Evolutionary conservation across 2,113 vertebrate genomes (phyloP).

Genomic region (Taxidea taxus): DNA sequence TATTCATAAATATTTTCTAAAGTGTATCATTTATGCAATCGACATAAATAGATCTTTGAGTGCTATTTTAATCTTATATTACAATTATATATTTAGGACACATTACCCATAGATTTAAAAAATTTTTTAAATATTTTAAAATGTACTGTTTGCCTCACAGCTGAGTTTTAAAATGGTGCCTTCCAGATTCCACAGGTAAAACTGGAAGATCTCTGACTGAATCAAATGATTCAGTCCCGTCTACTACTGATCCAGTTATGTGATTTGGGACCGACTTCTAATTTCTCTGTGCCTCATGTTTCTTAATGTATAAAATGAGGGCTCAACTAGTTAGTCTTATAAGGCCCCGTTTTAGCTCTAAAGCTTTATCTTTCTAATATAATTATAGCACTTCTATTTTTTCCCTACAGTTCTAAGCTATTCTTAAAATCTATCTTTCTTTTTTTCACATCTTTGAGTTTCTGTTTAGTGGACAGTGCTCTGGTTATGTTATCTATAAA

Average conservation of each 20-base stretch:
- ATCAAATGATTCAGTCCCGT: background rate
- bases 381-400: conserved; percentile 25
- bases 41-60: conserved; percentile 58
- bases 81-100: conserved; percentile 58
- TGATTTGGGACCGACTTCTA: background rate
- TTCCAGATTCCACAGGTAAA: background rate
- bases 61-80: conserved; percentile 62
- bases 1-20: conserved; percentile 61
- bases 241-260: background rate
- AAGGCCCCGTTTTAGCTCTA: background rate
- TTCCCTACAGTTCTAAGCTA: background rate
- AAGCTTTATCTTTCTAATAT: conserved; percentile 32
- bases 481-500: background rate
- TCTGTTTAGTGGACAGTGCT: background rate
- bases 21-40: conserved; percentile 48
- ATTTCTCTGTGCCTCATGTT: background rate
- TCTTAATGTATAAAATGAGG: background rate
- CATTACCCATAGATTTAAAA: conserved; percentile 26
- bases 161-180: background rate
- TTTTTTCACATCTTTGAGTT: background rate
- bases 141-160: background rate
- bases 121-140: background rate
- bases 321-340: background rate
- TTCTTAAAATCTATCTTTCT: background rate
- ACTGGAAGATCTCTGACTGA: background rate